Evolutionary conservation across 2,888 invertebrate genomes (phyloP).

Genomic region (Criorhina ranunculi): DNA sequence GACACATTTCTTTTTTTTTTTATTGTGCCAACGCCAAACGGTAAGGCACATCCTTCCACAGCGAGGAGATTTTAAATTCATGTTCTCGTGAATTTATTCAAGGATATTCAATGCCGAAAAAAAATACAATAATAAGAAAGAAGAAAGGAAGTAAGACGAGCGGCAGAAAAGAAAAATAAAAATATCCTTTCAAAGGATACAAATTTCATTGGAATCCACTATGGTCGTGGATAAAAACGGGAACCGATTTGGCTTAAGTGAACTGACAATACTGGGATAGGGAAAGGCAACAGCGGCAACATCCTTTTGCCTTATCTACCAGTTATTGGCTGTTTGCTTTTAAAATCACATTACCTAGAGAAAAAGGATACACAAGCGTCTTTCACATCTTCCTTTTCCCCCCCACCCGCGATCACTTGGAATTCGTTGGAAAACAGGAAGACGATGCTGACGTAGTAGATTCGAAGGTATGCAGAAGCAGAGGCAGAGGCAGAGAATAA

Average conservation of each 20-base stretch:
- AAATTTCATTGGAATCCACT: slow-evolving; percentile 72
- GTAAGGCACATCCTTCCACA: slow-evolving; percentile 45
- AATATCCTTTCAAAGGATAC: slow-evolving; percentile 67
- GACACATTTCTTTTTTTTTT: background rate
- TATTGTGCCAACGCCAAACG: slow-evolving; percentile 14
- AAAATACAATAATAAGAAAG: slow-evolving; percentile 64
- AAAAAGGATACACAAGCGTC: slow-evolving; percentile 26
- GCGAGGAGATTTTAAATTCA: slow-evolving; percentile 56
- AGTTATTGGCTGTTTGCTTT: slow-evolving; percentile 75
- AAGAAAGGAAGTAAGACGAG: slow-evolving; percentile 2
- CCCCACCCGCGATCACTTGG: slow-evolving; percentile 19
- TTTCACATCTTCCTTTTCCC: background rate
- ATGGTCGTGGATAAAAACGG: slow-evolving; percentile 66
- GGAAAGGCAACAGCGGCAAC: slow-evolving; percentile 53
- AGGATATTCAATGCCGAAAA: slow-evolving; percentile 55
- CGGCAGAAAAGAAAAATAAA: background rate
- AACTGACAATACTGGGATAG: slow-evolving; percentile 62
- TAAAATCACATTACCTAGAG: slow-evolving; percentile 69
- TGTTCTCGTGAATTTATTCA: slow-evolving; percentile 71
- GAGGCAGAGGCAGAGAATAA: slow-evolving; percentile 55
- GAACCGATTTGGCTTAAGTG: slow-evolving; percentile 75
- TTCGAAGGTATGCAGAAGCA: slow-evolving; percentile 17
- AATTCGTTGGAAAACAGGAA: slow-evolving; percentile 24
- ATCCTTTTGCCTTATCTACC: slow-evolving; percentile 66
- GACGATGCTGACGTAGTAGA: slow-evolving; percentile 11